phyloP scores from a whole-genome alignment of 2,888 invertebrate species.

The Deroplatys truncata region DNA sequence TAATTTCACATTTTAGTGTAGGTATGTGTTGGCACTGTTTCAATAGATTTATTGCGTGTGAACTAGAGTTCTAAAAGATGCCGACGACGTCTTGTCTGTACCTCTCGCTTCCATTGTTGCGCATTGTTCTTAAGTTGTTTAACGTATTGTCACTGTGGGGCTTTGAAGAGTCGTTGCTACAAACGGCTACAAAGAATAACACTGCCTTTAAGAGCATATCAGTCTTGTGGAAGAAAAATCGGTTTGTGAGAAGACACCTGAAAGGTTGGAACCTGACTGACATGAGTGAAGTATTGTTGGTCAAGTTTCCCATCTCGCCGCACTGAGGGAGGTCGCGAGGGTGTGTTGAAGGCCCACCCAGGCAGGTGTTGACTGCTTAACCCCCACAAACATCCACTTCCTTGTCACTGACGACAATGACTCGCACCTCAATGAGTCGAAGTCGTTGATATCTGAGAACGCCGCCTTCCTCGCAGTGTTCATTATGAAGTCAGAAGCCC shows the following conservation, averaged over 20 bases:
- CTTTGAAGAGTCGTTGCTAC: neutral
- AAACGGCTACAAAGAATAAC: neutral
- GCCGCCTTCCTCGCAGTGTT: neutral
- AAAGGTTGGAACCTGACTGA: neutral
- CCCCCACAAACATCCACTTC: slow-evolving; percentile 2
- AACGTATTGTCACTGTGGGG: neutral
- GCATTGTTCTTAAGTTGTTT: neutral
- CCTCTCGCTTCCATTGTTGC: neutral
- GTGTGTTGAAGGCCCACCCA: slow-evolving; percentile 14
- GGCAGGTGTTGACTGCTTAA: slow-evolving; percentile 14
- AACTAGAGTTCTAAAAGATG: neutral
- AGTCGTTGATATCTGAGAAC: neutral
- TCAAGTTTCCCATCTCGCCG: neutral
- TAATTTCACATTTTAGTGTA: too few species aligned
- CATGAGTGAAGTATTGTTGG: neutral
- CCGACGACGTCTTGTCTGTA: too few species aligned
- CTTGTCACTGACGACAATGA: neutral
- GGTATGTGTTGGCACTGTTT: neutral
- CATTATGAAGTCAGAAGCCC: neutral
- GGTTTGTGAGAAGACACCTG: neutral
- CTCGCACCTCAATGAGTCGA: neutral
- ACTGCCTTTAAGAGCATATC: neutral
- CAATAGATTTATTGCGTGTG: neutral
- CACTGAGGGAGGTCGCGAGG: neutral
- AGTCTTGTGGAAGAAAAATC: neutral